A percentile compares a stretch with the other conserved stretches of the same genome.
Evolutionary conservation across 35 echinoderm and acorn worm genomes (phyloP).

Genomic region (Chiridota heheva): DNA sequence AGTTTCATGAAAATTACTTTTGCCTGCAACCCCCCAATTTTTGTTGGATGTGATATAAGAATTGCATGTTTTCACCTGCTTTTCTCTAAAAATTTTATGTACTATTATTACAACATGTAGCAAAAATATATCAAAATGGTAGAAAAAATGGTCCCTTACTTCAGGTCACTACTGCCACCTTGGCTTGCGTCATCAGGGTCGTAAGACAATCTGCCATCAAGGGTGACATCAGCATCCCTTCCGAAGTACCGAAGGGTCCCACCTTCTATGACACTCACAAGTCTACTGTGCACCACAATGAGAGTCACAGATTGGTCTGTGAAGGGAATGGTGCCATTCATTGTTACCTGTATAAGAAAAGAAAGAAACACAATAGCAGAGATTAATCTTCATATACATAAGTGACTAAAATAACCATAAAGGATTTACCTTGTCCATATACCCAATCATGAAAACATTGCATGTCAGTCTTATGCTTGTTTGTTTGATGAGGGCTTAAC

Average conservation of each 20-base stretch:
- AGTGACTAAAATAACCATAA: neutral
- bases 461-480: too few species aligned
- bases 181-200: conserved; percentile 72
- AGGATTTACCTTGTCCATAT: too few species aligned
- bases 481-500: too few species aligned
- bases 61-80: too few species aligned
- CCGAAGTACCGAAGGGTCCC: conserved; percentile 66
- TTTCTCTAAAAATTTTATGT: too few species aligned
- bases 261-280: conserved; percentile 77
- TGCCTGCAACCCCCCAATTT: too few species aligned
- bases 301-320: conserved; percentile 23
- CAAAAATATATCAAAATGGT: neutral
- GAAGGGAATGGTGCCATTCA: conserved; percentile 90
- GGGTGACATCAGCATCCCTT: conserved; percentile 21
- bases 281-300: conserved; percentile 33
- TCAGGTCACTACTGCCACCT: too few species aligned
- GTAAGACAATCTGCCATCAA: conserved; percentile 64
- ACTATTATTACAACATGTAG: neutral
- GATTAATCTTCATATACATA: neutral
- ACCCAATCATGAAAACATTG: too few species aligned
- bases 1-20: too few species aligned
- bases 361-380: neutral
- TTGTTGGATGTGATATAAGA: too few species aligned
- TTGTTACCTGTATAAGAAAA: conserved; percentile 54
- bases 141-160: neutral